Evolutionary conservation across 2,888 invertebrate species (phyloP).

Genomic region (Liodrosophila aerea): DNA sequence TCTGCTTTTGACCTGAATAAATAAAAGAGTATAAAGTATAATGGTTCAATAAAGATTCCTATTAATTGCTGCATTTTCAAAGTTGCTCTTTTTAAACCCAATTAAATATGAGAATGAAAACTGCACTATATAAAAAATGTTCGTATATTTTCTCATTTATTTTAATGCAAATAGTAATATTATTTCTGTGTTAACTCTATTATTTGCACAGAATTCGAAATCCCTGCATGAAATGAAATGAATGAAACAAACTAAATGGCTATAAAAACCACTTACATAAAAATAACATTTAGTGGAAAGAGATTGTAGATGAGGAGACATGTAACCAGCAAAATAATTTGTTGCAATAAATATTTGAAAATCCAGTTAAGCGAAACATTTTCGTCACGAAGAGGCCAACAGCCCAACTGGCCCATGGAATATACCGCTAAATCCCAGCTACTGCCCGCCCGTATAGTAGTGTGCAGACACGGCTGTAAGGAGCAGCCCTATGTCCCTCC

Average conservation of each 20-base stretch:
- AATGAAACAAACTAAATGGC: constrained; percentile 60
- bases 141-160: neutral
- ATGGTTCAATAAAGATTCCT: too few relatives aligned
- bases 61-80: too few relatives aligned
- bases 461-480: too few relatives aligned
- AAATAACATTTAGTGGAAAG: neutral
- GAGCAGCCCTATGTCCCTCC: too few relatives aligned
- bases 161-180: neutral
- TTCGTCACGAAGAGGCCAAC: constrained; percentile 69
- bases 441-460: neutral
- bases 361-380: constrained; percentile 78
- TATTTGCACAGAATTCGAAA: constrained; percentile 44
- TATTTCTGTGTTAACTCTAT: constrained; percentile 25
- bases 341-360: constrained; percentile 78
- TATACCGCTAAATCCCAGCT: constrained; percentile 31
- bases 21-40: too few relatives aligned
- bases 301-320: constrained; percentile 16
- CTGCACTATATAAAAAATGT: neutral
- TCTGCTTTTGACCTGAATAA: too few relatives aligned
- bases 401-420: constrained; percentile 38
- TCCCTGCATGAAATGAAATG: constrained; percentile 27
- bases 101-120: too few relatives aligned
- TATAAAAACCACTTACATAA: constrained; percentile 57
- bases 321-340: constrained; percentile 72
- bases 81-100: too few relatives aligned